phyloP scores from a whole-genome alignment of 2,797 vertebrate species.

The Rhinatrema bivittatum region DNA sequence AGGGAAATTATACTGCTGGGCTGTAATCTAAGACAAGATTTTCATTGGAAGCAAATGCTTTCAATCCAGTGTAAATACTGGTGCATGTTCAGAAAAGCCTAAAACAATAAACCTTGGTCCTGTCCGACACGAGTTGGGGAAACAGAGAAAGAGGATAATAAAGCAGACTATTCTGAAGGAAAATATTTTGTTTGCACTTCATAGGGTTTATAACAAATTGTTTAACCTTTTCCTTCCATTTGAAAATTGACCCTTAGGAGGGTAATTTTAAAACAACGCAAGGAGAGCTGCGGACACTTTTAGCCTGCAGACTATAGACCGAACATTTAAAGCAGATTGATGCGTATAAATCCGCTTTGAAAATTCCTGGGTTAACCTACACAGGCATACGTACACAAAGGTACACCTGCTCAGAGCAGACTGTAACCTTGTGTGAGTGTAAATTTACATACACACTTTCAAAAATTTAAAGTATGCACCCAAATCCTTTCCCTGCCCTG shows the following conservation, averaged over 20 bases:
- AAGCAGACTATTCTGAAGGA: constrained; percentile 50
- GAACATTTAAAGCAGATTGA: no score
- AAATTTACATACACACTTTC: no score
- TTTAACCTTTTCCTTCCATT: constrained; percentile 61
- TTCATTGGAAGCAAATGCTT: constrained; percentile 99
- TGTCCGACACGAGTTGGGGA: constrained; percentile 74
- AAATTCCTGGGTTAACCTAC: no score
- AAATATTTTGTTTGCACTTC: constrained; percentile 45
- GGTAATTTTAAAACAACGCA: no score
- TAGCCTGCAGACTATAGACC: no score
- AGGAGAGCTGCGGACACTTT: no score
- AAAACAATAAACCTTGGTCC: constrained; percentile 95
- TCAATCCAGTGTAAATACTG: constrained; percentile 97
- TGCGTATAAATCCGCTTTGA: no score
- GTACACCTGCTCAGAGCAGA: no score
- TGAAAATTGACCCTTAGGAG: constrained; percentile 62
- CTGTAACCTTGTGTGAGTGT: no score
- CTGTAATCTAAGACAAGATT: constrained; percentile 99
- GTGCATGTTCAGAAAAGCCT: constrained; percentile 96
- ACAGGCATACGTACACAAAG: no score
- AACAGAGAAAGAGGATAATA: constrained; percentile 65
- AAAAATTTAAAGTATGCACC: no score
- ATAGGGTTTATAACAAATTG: constrained; percentile 54
- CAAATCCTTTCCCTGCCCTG: no score
- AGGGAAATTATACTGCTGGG: constrained; percentile 76